phyloP scores from a whole-genome alignment of 2,113 vertebrate species.

The Pseudonaja textilis region DNA sequence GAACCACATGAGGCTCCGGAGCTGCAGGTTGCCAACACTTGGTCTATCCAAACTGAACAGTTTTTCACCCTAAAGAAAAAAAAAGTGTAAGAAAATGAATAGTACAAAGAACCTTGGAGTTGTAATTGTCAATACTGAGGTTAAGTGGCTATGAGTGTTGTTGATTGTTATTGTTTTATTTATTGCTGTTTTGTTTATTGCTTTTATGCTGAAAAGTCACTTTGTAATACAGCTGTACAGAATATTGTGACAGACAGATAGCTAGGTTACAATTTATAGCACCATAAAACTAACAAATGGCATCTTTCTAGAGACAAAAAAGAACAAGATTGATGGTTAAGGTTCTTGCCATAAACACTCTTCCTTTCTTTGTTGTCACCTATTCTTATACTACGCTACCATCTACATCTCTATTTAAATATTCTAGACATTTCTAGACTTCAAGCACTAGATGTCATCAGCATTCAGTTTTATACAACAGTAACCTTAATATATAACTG shows the following conservation, averaged over 20 bases:
- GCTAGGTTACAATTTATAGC: not conserved
- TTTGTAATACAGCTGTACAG: not conserved
- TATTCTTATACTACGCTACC: not conserved
- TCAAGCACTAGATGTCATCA: not conserved
- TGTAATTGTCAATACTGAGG: not conserved
- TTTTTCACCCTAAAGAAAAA: not conserved
- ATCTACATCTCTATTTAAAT: not conserved
- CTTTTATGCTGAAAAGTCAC: not conserved
- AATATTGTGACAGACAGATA: not conserved
- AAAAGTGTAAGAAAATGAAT: not conserved
- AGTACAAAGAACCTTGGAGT: not conserved
- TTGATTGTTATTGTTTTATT: not conserved
- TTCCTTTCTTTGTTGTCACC: not conserved
- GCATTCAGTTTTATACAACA: not conserved
- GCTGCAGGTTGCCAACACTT: too few relatives aligned
- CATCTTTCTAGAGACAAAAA: not conserved
- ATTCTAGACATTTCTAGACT: not conserved
- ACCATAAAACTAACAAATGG: not conserved
- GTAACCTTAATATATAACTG: not conserved
- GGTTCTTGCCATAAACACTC: not conserved
- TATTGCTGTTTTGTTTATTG: not conserved
- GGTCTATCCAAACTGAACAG: not conserved
- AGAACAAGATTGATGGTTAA: not conserved
- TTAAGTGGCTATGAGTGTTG: not conserved
- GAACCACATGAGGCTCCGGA: too few relatives aligned